Base-by-base conservation (phyloP, 1,140 invertebrate species). In the Drosophila chauvacae region DNA sequence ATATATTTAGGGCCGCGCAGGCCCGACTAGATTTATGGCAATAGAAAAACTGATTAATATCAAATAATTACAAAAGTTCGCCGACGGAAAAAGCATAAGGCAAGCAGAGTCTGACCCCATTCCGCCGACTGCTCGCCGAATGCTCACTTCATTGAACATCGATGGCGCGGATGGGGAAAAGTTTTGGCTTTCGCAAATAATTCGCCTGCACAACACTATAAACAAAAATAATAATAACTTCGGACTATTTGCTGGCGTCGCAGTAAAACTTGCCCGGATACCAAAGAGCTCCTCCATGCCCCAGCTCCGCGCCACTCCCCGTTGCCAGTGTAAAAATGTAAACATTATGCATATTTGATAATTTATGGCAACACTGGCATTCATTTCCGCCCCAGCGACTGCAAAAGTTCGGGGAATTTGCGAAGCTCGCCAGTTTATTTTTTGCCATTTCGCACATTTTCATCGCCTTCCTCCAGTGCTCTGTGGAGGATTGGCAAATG, bases 321-420 rank as follows among this genome's bases (percentile, higher is more conserved):
- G 66, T 41, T 41, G 41, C 45, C 65, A 77, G 80, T 56, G 37
- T 73, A 83, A 82, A 88, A 91, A 88, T 91, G 88, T 91, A 91
- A 91, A 88, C 81, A 91, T 91, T 84, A 91, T 88, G 88, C 88
- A 91, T 91, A 91, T 85, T 90, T 91, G 73, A 88, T 91, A 91
- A 91, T 91, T 91, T 91, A 91, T 91, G 83, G 90, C 90, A 91
- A 87, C 82, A 84, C 90, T 91, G 90, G 85, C 90, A 91, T 91
- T 91, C 83, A 88, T 84, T 87, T 87, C 83, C 83, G 83, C 60
- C 60, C 79, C 75, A 56, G 64, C 70, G 69, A 39, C 66, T 86
- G 51, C 48, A 71, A 66, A 81, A 63, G 37, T 73, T 48, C 68
- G 48, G 61, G 56, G 73, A 77, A 81, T 41, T 69, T 61, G 41